Base-by-base conservation (phyloP, 2,888 invertebrate genomes). In the Nineta flava region DNA sequence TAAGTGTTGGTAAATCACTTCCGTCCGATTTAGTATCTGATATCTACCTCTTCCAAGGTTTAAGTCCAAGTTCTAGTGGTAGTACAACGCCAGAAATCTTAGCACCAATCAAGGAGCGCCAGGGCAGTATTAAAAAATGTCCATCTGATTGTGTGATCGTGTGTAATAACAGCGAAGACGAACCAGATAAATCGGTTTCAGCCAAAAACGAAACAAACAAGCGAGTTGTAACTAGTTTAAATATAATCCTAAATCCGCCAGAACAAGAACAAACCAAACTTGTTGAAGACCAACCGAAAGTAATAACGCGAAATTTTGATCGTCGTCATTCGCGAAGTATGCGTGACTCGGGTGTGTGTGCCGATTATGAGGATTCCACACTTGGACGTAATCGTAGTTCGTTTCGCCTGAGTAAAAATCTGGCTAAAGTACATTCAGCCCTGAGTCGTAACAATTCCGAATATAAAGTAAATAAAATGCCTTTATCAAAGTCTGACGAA, bases 21-120 rank as follows among this genome's bases (percentile, higher is more conserved):
- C 82, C 85, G 1, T 66, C 74, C 6, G 77, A 83, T 56, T 68
- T 88, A 38, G 73, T 86, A 13, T 77, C 77, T 47, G 88, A 90
- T 63, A 83, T 91, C 53, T 72, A 76, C 57, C 81, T 83, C 61
- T 90, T 83, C 63, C 69, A 68, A 51, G 77, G 73, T 49, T 63
- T 71, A 26, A 73, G 75, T 61, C 72, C 75, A 1, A 72, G 72
- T 55, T 73, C 74, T 15, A 76, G 77, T 12, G 78, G 77, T 46
- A 76, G 73, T 47, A 75, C 70, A 50, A 75, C 77, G 17, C 77
- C 76, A 9, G 77, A 73, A 57, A 71, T 72, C 26, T 60, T 76
- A 21, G 70, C 69, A 52, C 74, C 74, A 1, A 76, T 76, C n/a
- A 67, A 65, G 34, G 75, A 76, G 57, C 74, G 73, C 2, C 69